phyloP scores from a whole-genome alignment of 2,113 vertebrate species.

The Pseudopodoces humilis region DNA sequence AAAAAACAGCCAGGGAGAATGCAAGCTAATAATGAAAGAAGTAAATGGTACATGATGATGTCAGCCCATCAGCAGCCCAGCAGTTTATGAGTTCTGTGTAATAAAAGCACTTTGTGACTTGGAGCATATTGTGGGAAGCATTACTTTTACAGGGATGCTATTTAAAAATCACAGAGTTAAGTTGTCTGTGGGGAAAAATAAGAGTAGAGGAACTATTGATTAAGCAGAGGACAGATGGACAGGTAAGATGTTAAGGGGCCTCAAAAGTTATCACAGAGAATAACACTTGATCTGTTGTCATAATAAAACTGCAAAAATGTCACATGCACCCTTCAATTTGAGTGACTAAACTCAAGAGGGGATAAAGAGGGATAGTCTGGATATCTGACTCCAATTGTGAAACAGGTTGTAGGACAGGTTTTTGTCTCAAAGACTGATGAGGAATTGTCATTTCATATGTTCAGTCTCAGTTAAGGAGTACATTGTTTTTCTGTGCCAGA shows the following conservation, averaged over 20 bases:
- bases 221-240: background rate
- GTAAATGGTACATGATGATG: background rate
- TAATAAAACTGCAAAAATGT: background rate
- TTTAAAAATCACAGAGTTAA: background rate
- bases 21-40: background rate
- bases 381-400: background rate
- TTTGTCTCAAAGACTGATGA: background rate
- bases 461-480: background rate
- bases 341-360: background rate
- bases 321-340: accelerated
- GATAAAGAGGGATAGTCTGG: background rate
- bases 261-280: background rate
- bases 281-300: background rate
- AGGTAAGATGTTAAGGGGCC: background rate
- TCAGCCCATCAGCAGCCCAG: background rate
- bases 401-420: background rate
- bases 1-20: background rate
- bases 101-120: background rate
- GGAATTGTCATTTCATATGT: background rate
- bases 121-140: background rate
- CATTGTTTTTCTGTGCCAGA: background rate
- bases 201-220: background rate
- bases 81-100: background rate
- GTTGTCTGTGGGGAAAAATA: background rate
- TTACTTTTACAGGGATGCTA: background rate